Base-by-base conservation (phyloP, 2,888 invertebrate genomes). In the Caenorhabditis sp. region DNA sequence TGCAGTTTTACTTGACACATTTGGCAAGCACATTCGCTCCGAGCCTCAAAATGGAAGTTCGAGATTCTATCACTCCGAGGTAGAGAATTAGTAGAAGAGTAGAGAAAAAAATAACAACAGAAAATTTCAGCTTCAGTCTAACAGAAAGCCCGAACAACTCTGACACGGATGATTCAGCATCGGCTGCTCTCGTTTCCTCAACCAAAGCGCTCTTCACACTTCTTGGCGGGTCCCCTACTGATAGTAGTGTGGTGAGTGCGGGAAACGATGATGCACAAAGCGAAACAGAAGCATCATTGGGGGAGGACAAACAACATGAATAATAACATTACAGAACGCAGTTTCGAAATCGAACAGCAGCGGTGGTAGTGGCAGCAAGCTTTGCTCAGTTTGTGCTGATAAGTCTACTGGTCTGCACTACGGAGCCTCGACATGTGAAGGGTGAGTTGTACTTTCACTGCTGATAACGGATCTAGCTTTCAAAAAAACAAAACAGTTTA, bases 351-450 rank as follows among this genome's bases (percentile, higher is more conserved):
- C 47, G 4, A 79, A 64, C 26, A 44, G 47, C 26, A 51, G 38
- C 12, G 38, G 38, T 10, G 38, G 38, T 10, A 38, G 38, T 38
- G 38, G 38, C 24, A 56, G 44, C 14, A 80, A 72, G 68, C 26
- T 69, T 0, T 98, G 97, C 93, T 97, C 97, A 96, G 98, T 98
- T 91, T 98, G 98, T 93, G 97, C 97, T 93, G 98, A 98, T 93
- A 97, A 96, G 92, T 97, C 98, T 72, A 97, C 98, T 3, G 98
- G 98, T 38, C 94, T 98, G 77, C 98, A 98, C 93, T 98, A 98
- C 93, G 98, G 98, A 85, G 98, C 98, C 93, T 97, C 98, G 92
- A 98, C 98, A 77, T 98, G 98, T 94, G 98, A 98, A 94, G 98
- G 98, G 94, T 95, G 93, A 94, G 94, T 89, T 47, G 19, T 6